Base-by-base conservation (phyloP, 2,113 vertebrate genomes). In the Climacteris rufus region DNA sequence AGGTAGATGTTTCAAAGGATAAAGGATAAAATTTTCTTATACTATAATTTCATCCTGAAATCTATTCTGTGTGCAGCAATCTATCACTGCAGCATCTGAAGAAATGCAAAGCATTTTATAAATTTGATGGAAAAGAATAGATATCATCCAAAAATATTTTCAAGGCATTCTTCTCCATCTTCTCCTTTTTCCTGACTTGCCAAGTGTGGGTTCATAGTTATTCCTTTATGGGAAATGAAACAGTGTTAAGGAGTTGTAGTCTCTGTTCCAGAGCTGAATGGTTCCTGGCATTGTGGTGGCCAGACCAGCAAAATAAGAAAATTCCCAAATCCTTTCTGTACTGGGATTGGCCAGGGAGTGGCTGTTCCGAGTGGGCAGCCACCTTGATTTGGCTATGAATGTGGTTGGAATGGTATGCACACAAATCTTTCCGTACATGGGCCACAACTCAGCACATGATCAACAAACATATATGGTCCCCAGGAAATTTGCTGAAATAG, bases 381-480 rank as follows among this genome's bases (percentile, higher is more conserved):
- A 31, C 25, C 33, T 63, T 33, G 5, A 61, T 77, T 53, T 42
- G 59, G 39, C 76, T 35, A 13, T 68, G 28, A 68, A 86, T 8
- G 17, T 7, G 13, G 7, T 8, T 75, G 40, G 54, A 50, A 79
- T 12, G 27, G 8, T 44, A 20, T 12, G 13, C 15, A 27, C 54
- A 75, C 7, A 68, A 68, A 20, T n/a, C 8, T 19, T 82, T 83
- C 20, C 39, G 13, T 40, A 20, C 5, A 3, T 3, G 2, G 21
- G 53, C 56, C 12, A 39, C 31, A 21, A 52, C 27, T 31, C 28
- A 52, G 14, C 56, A 74, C n/a, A n/a, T n/a, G n/a, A n/a, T 72
- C 68, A 63, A 54, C 50, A 65, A 23, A 3, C 0, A 0, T 49
- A 37, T 83, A 68, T 0, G 0, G 14, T 23, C 17, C 16, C 15